Percentiles rank a stretch among this genome's conserved stretches.
phyloP scores from a whole-genome alignment of 2,797 vertebrate genomes.

The Chromis chromis region DNA sequence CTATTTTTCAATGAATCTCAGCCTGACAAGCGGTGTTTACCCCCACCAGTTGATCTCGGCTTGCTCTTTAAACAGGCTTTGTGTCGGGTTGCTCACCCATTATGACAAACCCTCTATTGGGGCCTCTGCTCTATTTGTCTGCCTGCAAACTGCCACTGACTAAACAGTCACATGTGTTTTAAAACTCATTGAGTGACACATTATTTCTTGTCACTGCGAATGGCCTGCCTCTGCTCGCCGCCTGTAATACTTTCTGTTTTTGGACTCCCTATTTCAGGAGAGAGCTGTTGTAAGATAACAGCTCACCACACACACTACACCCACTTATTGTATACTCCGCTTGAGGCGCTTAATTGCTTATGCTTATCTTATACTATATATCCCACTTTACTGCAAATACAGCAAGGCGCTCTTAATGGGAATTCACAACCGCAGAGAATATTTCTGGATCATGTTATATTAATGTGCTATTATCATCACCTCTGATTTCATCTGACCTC shows the following conservation, averaged over 20 bases:
- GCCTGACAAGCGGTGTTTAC: constrained; percentile 75
- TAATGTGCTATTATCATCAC: constrained; percentile 82
- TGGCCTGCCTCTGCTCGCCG: constrained; percentile 41
- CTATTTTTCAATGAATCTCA: constrained; percentile 68
- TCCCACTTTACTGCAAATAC: constrained; percentile 71
- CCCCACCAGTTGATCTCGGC: constrained; percentile 76
- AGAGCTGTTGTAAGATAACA: constrained; percentile 72
- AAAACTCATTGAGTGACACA: constrained; percentile 78
- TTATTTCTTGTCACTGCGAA: constrained; percentile 70
- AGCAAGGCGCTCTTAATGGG: constrained; percentile 69
- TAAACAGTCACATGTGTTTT: constrained; percentile 81
- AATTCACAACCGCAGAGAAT: constrained; percentile 69
- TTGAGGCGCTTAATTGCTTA: constrained; percentile 73
- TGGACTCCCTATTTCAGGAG: constrained; percentile 63
- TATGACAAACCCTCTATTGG: constrained; percentile 79
- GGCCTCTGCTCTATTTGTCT: constrained; percentile 81
- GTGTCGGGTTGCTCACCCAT: constrained; percentile 80
- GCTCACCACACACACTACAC: constrained; percentile 55
- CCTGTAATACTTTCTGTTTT: constrained; percentile 73
- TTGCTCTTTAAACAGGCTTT: constrained; percentile 82
- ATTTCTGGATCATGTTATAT: constrained; percentile 80
- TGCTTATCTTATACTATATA: constrained; percentile 72
- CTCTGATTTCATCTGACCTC: constrained; percentile 83
- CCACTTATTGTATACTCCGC: constrained; percentile 72
- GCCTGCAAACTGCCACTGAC: constrained; percentile 79